Evolutionary conservation across 2,113 vertebrate genomes (phyloP).

Genomic region (Archilochus colubris): DNA sequence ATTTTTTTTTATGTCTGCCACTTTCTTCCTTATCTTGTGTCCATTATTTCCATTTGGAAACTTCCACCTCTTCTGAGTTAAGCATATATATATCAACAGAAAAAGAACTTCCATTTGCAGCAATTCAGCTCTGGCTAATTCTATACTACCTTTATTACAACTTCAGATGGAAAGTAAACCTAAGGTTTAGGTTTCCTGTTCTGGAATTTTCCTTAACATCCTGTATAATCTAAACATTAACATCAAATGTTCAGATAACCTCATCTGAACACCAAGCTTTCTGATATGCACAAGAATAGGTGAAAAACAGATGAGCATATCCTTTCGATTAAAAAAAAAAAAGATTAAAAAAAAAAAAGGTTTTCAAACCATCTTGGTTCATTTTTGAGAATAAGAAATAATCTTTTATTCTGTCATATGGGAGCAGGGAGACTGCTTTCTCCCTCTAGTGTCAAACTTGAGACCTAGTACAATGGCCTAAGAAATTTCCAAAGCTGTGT

Average conservation of each 20-base stretch:
- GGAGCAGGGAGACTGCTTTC: neutral
- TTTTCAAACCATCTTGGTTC: neutral
- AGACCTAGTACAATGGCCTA: fast-evolving
- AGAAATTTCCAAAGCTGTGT: fast-evolving
- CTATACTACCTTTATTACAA: neutral
- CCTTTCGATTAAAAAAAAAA: neutral
- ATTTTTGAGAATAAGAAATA: neutral
- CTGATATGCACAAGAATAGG: neutral
- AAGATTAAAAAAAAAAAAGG: neutral
- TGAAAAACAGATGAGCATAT: neutral
- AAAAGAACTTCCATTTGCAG: neutral
- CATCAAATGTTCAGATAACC: neutral
- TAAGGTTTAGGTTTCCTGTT: neutral
- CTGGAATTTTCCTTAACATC: neutral
- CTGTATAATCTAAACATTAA: neutral
- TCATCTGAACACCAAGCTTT: neutral
- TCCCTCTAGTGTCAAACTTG: neutral
- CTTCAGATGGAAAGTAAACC: neutral
- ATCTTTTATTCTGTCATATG: neutral
- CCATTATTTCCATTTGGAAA: neutral
- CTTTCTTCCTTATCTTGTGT: neutral
- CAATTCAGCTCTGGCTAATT: neutral
- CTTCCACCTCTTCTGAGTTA: neutral
- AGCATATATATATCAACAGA: neutral
- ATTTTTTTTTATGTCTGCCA: neutral